Evolutionary conservation across 2,888 invertebrate species (phyloP), one percentile per base, ranked within the genome.

Genomic region (Dolomedes plantarius): DNA sequence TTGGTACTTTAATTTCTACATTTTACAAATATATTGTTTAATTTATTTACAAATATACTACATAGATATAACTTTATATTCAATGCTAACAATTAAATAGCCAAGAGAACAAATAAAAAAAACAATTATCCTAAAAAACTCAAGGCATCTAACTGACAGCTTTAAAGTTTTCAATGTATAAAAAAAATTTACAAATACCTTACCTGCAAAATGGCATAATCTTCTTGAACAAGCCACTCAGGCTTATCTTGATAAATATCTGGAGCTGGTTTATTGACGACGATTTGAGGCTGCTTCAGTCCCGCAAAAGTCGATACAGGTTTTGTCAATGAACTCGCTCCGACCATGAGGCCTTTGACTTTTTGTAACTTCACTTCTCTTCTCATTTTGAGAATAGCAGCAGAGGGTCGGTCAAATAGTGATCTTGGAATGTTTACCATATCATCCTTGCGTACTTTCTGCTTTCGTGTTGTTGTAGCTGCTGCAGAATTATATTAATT

Each of bases 311-410:
- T 67, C 6, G 81, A 13, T 16, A 74, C 23, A 9, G 78, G 56
- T 19, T 77, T 77, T 1, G 76, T 39, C 5, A 75, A 9, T 39
- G 23, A 64, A n/a, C 41, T 50, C 19, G 75, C 11, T 23, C 83
- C 86, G 31, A 81, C 85, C 46, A 86, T 88, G 16, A 88, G 1
- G 19, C 89, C 88, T 74, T 91, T 91, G 41, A 95, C 94, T 88
- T 95, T 95, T 90, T 95, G 95, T 87, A 95, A 91, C 90, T 95
- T 95, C 87, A 95, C 92, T 90, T 97, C 96, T 7, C 96, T 93
- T 9, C 96, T 93, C 92, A 96, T 93, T 90, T 96, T 95, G 19
- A 95, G 93, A 56, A 95, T 90, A 5, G 95, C 94, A 0, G 95
- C 94, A 0, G 95, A 94, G 0, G 95, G 95, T 11, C 95, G 93